Base-by-base conservation (phyloP, 2,797 vertebrate genomes). In the Masticophis lateralis region DNA sequence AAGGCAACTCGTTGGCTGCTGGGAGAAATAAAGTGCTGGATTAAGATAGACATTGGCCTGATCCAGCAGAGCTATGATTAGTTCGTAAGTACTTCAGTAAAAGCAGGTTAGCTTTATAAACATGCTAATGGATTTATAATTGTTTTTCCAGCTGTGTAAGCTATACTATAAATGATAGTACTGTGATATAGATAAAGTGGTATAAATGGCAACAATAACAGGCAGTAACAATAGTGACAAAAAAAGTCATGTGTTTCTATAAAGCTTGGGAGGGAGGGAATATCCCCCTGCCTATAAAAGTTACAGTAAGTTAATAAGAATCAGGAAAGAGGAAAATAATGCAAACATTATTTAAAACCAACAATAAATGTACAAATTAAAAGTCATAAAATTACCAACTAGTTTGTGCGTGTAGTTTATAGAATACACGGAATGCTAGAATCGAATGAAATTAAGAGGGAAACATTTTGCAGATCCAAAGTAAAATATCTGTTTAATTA, bases 401-500 rank as follows among this genome's bases (percentile, higher is more conserved):
- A 91, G 90, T 97, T 97, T 96, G 88, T 83, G 27, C 61, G 74
- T 18, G 55, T 93, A 94, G 91, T 90, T 95, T 96, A 96, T 96
- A 94, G 96, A 95, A 94, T 87, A 94, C 47, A 91, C 27, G 51
- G 93, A 92, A 86, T 66, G 95, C 95, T 96, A 94, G 96, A 97
- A 97, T 94, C 95, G 97, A 97, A 96, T 97, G 95, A 96, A 97
- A 97, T 97, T 95, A 97, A 97, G 97, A 47, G 32, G 96, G 96
- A 96, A 97, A 97, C 93, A 94, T 93, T 97, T 96, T 97, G 94
- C 86, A 93, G 97, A 95, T 92, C 94, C 94, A 93, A 91, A 97
- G 96, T 98, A 96, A 97, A 97, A 96, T 97, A 95, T 96, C 97
- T 97, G 92, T 96, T 97, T 97, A 97, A 97, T 97, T 97, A 97